phyloP scores from a whole-genome alignment of 1,140 invertebrate species.

The Drosophila nasuta region DNA sequence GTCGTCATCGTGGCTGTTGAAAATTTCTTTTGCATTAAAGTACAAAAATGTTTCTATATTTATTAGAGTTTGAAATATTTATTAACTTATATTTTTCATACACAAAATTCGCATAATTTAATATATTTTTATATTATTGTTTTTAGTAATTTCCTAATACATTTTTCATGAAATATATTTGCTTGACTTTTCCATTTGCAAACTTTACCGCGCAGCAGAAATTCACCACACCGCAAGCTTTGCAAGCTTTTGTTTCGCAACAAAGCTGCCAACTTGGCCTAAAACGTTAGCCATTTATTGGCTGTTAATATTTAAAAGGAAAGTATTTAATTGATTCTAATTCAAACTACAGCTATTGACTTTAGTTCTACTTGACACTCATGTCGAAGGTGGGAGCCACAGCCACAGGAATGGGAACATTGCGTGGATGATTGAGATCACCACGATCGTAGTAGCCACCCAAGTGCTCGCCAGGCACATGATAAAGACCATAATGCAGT shows the following conservation, averaged over 20 bases:
- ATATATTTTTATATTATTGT: not conserved
- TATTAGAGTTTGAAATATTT: not conserved
- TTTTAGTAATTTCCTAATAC: not conserved
- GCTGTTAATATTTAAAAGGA: not conserved
- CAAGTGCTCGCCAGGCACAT: conserved; percentile 77
- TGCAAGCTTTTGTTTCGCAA: conserved; percentile 4
- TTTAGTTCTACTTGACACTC: conserved; percentile 43
- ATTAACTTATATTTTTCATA: not conserved
- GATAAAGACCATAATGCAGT: conserved; percentile 80
- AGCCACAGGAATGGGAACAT: conserved; percentile 73
- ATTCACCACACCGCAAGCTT: conserved; percentile 37
- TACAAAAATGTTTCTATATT: not conserved
- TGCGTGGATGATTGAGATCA: conserved; percentile 75
- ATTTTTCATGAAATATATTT: not conserved
- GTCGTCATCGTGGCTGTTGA: not conserved
- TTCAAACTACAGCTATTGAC: conserved; percentile 18
- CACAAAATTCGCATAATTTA: not conserved
- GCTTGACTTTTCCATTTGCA: not conserved
- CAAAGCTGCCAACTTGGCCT: conserved; percentile 35
- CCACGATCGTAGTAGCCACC: conserved; percentile 78
- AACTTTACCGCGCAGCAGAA: conserved; percentile 1
- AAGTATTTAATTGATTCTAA: not conserved
- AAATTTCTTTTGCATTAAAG: not conserved
- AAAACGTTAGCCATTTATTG: conserved; percentile 2
- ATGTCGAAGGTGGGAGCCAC: conserved; percentile 63